Base-by-base conservation (phyloP, 2,888 invertebrate genomes). In the Geophilus truncorum region DNA sequence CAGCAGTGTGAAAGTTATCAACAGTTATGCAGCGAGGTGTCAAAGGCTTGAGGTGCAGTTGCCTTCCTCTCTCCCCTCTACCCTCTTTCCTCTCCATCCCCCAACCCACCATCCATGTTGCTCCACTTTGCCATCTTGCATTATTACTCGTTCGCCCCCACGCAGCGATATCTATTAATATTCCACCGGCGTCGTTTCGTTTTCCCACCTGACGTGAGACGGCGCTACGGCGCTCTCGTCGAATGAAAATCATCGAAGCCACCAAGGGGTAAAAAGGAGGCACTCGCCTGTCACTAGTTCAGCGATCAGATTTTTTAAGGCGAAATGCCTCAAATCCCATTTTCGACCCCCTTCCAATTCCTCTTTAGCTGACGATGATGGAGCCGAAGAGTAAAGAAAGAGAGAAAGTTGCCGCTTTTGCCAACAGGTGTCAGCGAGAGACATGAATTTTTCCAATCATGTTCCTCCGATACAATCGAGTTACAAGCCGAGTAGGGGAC, bases 201-300 rank as follows among this genome's bases (percentile, higher is more conserved):
- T 62, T 62, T 62, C 57, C 57, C 57, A 62, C 57, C 57, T 62
- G 57, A 62, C 57, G 57, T 62, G 57, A 62, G 23, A 62, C 57
- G 57, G 57, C 57, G 57, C 57, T 62, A 62, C 57, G 57, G 57
- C 57, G 57, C 57, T 62, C 57, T 62, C 57, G 57, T 62, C 57
- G 57, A 62, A 62, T 62, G 57, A 62, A 62, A 62, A 62, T 62
- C 57, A 62, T 62, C 57, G 57, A 62, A 62, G 57, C 57, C 57
- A 62, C 57, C 57, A 62, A 62, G 57, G 57, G 57, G 57, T 62
- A 62, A 62, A 62, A 62, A 23, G 40, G 15, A 40, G 40, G 12
- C 40, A 62, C 21, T 21, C 57, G 57, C 57, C 57, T 62, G 57
- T 62, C 57, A 62, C 57, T 21, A 62, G 57, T 62, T 62, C 57